phyloP scores from a whole-genome alignment of 2,888 invertebrate genomes.

The Anarsia innoxiella region DNA sequence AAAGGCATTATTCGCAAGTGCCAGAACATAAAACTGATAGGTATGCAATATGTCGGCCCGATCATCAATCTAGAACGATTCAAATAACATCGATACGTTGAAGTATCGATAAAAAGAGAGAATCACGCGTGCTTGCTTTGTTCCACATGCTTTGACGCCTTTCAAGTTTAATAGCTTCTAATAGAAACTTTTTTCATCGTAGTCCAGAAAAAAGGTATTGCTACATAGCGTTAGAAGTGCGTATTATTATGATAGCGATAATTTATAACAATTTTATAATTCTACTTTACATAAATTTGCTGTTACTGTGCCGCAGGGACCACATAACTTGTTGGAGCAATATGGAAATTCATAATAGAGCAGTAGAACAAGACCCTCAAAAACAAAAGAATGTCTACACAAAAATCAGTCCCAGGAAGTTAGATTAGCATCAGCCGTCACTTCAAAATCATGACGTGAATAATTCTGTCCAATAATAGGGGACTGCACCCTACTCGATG shows the following conservation, averaged over 20 bases:
- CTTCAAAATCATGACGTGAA: slow-evolving; percentile 44
- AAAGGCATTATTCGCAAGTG: slow-evolving; percentile 63
- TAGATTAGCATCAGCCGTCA: slow-evolving; percentile 58
- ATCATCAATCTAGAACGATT: slow-evolving; percentile 52
- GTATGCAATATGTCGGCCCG: slow-evolving; percentile 61
- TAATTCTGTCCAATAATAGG: slow-evolving; percentile 60
- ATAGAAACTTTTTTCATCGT: background rate
- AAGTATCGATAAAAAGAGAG: slow-evolving; percentile 30
- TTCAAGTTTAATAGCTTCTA: slow-evolving; percentile 16
- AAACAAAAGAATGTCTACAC: slow-evolving; percentile 7
- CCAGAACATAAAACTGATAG: slow-evolving; percentile 68
- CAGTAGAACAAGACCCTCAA: no score
- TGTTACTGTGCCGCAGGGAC: no score
- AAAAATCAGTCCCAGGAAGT: slow-evolving; percentile 32
- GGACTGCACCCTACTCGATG: slow-evolving; percentile 46
- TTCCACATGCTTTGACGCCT: slow-evolving; percentile 24
- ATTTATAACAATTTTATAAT: no score
- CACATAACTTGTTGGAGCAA: no score
- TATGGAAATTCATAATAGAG: no score
- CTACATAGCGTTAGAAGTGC: no score
- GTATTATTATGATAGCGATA: no score
- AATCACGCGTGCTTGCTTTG: slow-evolving; percentile 28
- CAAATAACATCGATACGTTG: slow-evolving; percentile 34
- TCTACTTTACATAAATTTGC: no score
- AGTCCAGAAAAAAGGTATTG: background rate